Conservation (phyloP, 2,888 invertebrate genomes). For the Spicauda simplicius region DNA sequence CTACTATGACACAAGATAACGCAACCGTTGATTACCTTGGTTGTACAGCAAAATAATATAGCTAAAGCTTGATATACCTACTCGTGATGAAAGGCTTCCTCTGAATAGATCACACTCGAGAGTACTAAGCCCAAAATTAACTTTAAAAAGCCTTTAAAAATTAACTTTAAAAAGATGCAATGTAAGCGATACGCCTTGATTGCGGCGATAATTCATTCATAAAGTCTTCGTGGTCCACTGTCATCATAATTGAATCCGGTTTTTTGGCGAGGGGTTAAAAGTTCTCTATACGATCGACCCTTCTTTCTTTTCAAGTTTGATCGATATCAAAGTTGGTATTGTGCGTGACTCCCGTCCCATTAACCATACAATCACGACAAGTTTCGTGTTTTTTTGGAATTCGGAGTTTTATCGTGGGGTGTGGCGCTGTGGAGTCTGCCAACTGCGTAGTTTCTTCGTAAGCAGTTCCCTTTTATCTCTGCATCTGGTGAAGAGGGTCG, state of each 20-base stretch:
- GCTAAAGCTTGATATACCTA: too few relatives aligned
- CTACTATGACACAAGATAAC: too few relatives aligned
- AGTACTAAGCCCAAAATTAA: not conserved
- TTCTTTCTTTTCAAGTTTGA: conserved; percentile 40
- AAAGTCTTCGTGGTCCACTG: not conserved
- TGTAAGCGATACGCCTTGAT: not conserved
- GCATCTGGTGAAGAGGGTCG: conserved; percentile 7
- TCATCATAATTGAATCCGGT: conserved; percentile 21
- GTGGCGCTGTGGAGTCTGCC: conserved; percentile 16
- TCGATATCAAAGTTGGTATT: conserved; percentile 40
- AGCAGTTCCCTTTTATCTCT: conserved; percentile 7
- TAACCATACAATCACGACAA: conserved; percentile 33
- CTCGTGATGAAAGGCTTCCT: too few relatives aligned
- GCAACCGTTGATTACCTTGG: too few relatives aligned
- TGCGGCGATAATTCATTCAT: not conserved
- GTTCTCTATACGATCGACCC: conserved; percentile 20
- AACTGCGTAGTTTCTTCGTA: conserved; percentile 6
- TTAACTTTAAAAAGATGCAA: not conserved
- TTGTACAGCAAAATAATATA: too few relatives aligned
- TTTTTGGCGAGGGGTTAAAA: conserved; percentile 14
- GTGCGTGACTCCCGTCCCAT: conserved; percentile 41
- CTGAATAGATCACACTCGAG: not conserved
- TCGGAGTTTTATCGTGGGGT: conserved; percentile 24
- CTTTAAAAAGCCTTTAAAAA: not conserved
- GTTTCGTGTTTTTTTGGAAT: conserved; percentile 22